These are phyloP conservation scores for Mya arenaria DNA, from an alignment of 1,140 invertebrate species.

Conservation along the genomic window DNA sequence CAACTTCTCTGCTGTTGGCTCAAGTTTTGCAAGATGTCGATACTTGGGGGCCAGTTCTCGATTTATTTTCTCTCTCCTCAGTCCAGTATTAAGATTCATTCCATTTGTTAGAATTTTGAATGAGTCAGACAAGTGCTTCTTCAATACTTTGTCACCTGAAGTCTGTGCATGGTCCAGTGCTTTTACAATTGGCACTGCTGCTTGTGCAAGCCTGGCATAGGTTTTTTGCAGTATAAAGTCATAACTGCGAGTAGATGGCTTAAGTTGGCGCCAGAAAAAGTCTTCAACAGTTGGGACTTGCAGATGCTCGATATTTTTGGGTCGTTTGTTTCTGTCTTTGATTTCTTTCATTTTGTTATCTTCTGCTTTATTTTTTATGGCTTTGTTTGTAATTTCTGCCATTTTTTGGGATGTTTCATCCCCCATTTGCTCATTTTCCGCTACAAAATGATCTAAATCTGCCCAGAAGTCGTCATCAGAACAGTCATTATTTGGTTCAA, in stretches of 20 bases:
- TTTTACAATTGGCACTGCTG: neutral
- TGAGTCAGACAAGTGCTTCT: neutral
- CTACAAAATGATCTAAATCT: neutral
- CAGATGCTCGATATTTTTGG: neutral
- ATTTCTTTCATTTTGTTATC: constrained; percentile 5
- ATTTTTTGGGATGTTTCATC: neutral
- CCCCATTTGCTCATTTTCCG: neutral
- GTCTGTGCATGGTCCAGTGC: constrained; percentile 1
- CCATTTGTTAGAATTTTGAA: constrained; percentile 7
- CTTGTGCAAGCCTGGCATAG: neutral
- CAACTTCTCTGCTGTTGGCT: constrained; percentile 5
- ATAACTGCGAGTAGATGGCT: neutral
- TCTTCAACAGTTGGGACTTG: constrained; percentile 10
- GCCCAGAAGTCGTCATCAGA: neutral
- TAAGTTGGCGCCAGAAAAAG: constrained; percentile 7
- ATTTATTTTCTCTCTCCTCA: neutral
- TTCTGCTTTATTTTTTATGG: neutral
- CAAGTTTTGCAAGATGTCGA: neutral
- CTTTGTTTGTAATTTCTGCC: neutral
- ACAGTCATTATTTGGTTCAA: neutral
- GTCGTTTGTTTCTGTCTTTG: too few relatives aligned
- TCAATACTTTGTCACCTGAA: neutral
- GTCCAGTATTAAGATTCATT: neutral
- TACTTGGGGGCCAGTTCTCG: neutral
- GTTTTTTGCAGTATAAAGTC: constrained; percentile 4